Percentiles rank a stretch among this genome's conserved stretches.
phyloP scores from a whole-genome alignment of 2,113 vertebrate species.

The Dendrocopos noguchii region DNA sequence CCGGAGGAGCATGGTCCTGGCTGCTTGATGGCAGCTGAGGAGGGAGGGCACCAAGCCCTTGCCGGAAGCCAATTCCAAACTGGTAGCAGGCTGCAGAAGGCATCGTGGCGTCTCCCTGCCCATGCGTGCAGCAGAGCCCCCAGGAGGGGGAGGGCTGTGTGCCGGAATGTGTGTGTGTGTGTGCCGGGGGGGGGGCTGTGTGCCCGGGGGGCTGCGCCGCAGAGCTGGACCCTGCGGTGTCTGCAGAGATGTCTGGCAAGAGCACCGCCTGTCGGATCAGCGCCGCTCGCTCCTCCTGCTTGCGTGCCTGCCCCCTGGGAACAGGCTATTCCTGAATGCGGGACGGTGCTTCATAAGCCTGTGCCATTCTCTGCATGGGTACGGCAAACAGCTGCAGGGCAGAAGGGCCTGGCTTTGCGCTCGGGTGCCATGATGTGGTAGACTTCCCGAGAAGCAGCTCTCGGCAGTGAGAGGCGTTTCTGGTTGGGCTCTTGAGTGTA shows the following conservation, averaged over 20 bases:
- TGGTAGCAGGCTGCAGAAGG: not conserved
- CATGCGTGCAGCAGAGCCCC: rapidly evolving
- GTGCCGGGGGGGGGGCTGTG: rapidly evolving
- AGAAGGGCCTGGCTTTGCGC: not conserved
- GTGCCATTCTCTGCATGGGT: not conserved
- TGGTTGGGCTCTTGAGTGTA: not conserved
- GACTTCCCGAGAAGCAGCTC: not conserved
- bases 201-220: rapidly evolving
- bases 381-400: not conserved
- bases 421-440: rapidly evolving
- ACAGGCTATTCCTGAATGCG: rapidly evolving
- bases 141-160: not conserved
- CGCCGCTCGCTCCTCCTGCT: rapidly evolving
- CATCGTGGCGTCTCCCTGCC: rapidly evolving
- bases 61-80: not conserved
- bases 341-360: not conserved
- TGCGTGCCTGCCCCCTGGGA: not conserved
- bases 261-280: not conserved
- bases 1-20: not conserved
- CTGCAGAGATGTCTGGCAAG: not conserved
- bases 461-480: not conserved
- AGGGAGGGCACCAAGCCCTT: not conserved
- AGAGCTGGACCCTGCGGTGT: not conserved
- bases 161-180: not conserved
- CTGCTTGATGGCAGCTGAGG: not conserved